phyloP scores from a whole-genome alignment of 2,113 vertebrate species.

The Prinia subflava region DNA sequence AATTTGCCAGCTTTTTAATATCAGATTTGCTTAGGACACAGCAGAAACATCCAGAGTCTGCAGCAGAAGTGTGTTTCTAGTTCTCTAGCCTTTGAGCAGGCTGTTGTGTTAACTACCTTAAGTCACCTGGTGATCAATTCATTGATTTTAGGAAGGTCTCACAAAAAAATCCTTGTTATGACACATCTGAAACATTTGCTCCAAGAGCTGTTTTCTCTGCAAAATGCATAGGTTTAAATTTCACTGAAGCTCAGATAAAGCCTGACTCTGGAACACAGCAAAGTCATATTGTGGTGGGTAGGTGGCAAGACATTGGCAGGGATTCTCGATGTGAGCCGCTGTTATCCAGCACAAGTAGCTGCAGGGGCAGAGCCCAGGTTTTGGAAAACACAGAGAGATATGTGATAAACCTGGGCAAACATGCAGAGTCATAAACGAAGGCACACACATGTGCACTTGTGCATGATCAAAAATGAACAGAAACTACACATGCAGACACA shows the following conservation, averaged over 20 bases:
- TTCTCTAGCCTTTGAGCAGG: neutral
- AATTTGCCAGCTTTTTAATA: neutral
- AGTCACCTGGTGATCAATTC: neutral
- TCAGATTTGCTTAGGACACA: neutral
- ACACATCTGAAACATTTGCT: neutral
- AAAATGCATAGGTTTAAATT: neutral
- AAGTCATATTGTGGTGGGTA: neutral
- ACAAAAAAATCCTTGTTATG: neutral
- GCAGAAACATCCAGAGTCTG: neutral
- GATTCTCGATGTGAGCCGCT: neutral
- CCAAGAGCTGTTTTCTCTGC: neutral
- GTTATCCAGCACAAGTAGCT: neutral
- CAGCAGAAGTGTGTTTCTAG: neutral
- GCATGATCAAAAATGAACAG: neutral
- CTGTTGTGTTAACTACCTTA: neutral
- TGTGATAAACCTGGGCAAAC: neutral
- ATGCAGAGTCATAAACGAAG: neutral
- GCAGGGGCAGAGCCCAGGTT: neutral
- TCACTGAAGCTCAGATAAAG: neutral
- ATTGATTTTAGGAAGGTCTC: neutral
- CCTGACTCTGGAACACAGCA: neutral
- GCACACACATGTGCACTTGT: fast-evolving
- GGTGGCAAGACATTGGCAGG: neutral
- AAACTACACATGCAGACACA: fast-evolving
- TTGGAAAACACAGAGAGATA: neutral